A percentile compares a stretch with the other conserved stretches of the same genome.
Evolutionary conservation across 2,888 invertebrate genomes (phyloP).

Genomic region (Drosophila emarginata): DNA sequence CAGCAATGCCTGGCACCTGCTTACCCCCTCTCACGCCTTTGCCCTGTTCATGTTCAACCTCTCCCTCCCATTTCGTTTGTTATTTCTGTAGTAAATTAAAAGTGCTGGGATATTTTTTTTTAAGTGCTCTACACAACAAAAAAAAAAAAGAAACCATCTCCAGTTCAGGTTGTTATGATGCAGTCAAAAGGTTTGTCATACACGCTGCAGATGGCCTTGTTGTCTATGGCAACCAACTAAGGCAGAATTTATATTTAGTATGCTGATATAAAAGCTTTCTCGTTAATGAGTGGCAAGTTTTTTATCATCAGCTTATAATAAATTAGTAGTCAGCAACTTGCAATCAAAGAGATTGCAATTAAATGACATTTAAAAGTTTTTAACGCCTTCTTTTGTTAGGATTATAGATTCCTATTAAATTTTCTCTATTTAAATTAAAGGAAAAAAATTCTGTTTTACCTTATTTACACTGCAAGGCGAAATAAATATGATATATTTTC

Average conservation of each 20-base stretch:
- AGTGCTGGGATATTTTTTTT: slow-evolving; percentile 61
- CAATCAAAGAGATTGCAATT: not conserved
- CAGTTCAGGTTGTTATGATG: slow-evolving; percentile 39
- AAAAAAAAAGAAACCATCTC: slow-evolving; percentile 23
- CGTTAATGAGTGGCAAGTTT: slow-evolving; percentile 60
- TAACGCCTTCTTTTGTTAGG: not conserved
- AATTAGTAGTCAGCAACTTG: not conserved
- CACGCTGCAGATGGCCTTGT: slow-evolving; percentile 33
- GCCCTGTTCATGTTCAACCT: too few relatives aligned
- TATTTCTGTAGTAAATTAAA: slow-evolving; percentile 75
- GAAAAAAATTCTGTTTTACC: too few relatives aligned
- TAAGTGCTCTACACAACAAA: slow-evolving; percentile 45
- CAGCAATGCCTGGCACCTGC: slow-evolving; percentile 14
- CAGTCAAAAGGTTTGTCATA: slow-evolving; percentile 47
- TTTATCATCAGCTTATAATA: not conserved
- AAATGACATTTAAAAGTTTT: not conserved
- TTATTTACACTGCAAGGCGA: too few relatives aligned
- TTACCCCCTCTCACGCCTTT: not conserved
- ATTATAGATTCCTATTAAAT: too few relatives aligned
- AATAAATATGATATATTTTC: too few relatives aligned
- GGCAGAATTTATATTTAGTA: slow-evolving; percentile 45
- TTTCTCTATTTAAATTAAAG: not conserved
- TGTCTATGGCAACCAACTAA: slow-evolving; percentile 31
- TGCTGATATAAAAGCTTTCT: slow-evolving; percentile 46
- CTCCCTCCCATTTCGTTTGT: slow-evolving; percentile 36